Evolutionary conservation across 1,140 invertebrate species (phyloP), one percentile per base, ranked within the genome.

Genomic region (Drosophila bipectinata): DNA sequence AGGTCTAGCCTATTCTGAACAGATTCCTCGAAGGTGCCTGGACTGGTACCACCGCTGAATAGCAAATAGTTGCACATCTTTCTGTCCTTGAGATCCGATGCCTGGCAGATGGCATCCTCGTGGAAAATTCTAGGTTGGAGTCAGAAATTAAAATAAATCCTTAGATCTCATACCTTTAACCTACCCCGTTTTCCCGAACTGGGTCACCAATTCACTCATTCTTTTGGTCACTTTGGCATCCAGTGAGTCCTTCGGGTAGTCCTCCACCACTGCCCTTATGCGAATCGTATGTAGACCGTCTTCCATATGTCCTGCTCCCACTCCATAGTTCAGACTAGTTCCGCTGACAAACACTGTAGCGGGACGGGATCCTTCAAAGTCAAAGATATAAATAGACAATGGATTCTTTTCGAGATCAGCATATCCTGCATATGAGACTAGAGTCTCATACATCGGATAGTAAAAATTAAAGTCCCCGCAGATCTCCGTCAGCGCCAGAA

Each of bases 271-370:
- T 2, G 5, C 0, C 0, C 74, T 59, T 8, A 78, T 47, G 1
- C 58, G 14, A 21, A 91, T 60, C 0, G 72, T 51, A 24, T 91
- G 90, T 1, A 91, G 4, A 0, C 56, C 60, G 52, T 91, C 90
- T 41, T 91, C 90, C 75, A 74, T 59, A 52, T 91, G 90, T 4
- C 32, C 56, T 5, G 83, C 58, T 3, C 84, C 79, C 14, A 79
- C 57, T 0, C 79, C 58, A 4, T 47, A 53, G 1, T 54, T 32
- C 5, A 45, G 54, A 0, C 41, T 15, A 1, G 45, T 52, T 0
- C 45, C 34, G n/a, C 41, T 30, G 3, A 54, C 30, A 0, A 67
- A 0, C 0, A 28, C 3, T 0, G 48, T 15, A 1, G 61, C 18
- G 0, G 72, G 53, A 6, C 51, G 4, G 3, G 53, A 3, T 0